Conservation (phyloP, 1,140 invertebrate species). For the Diprion similis region DNA sequence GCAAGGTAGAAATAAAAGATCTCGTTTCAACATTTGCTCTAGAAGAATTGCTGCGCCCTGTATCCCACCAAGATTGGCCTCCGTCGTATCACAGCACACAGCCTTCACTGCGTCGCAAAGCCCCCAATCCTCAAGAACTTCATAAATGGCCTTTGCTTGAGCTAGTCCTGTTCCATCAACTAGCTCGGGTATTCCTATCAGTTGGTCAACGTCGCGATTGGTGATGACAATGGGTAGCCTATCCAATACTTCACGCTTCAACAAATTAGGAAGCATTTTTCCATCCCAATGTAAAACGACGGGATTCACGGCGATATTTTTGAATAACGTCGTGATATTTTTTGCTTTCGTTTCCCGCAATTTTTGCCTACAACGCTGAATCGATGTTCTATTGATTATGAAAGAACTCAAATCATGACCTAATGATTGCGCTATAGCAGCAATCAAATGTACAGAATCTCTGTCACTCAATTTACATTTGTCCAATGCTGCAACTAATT, state of each 20-base stretch:
- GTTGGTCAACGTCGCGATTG: conserved; percentile 19
- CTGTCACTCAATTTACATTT: no score
- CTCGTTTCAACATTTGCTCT: conserved; percentile 28
- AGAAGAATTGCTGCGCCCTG: conserved; percentile 38
- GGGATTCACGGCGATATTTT: not conserved
- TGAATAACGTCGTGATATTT: not conserved
- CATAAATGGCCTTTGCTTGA: conserved; percentile 22
- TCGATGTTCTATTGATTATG: conserved; percentile 21
- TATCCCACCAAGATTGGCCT: conserved; percentile 38
- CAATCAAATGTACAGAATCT: not conserved
- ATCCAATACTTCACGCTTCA: not conserved
- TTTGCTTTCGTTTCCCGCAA: not conserved
- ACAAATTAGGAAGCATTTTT: not conserved
- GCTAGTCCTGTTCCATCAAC: conserved; percentile 17
- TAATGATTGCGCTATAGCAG: conserved; percentile 24
- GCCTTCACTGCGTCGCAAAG: conserved; percentile 35
- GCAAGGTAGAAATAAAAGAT: conserved; percentile 29
- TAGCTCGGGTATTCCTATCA: conserved; percentile 19
- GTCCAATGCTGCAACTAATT: no score
- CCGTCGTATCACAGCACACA: conserved; percentile 46
- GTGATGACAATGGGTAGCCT: conserved; percentile 16
- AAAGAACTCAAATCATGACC: conserved; percentile 11
- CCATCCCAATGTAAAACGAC: not conserved
- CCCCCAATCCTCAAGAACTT: conserved; percentile 28
- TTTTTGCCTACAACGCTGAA: conserved; percentile 12